Percentiles rank a stretch among this genome's conserved stretches.
Evolutionary conservation across 2,113 vertebrate genomes (phyloP).

Genomic region (Phylloscopus trochilus): DNA sequence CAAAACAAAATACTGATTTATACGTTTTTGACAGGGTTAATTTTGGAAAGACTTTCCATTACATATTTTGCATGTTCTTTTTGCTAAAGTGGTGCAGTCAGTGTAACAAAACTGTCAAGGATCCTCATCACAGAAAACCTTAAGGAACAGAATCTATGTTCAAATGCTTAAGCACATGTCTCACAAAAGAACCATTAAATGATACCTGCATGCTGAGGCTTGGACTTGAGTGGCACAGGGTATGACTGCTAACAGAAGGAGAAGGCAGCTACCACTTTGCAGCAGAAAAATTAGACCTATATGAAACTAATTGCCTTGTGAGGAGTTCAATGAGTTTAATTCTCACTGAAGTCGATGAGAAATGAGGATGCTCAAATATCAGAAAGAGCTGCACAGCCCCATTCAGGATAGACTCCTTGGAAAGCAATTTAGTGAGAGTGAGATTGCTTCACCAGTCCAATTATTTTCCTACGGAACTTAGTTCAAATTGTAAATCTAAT

Average conservation of each 20-base stretch:
- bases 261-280: background rate
- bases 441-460: slow-evolving; percentile 67
- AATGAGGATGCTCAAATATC: background rate
- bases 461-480: slow-evolving; percentile 58
- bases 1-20: background rate
- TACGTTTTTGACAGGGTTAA: background rate
- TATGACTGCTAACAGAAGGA: background rate
- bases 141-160: background rate
- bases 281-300: slow-evolving; percentile 5
- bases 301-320: slow-evolving; percentile 1
- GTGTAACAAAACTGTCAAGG: background rate
- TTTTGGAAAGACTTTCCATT: background rate
- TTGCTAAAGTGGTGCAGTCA: background rate
- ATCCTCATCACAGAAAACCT: background rate
- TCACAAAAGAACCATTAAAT: background rate
- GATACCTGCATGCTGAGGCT: background rate
- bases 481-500: slow-evolving; percentile 66
- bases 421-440: slow-evolving; percentile 67
- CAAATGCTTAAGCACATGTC: background rate
- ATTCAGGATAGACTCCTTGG: background rate
- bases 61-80: background rate
- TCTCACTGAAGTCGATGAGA: background rate
- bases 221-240: background rate
- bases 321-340: slow-evolving; percentile 6
- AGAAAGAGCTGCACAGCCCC: background rate